Evolutionary conservation across 2,113 vertebrate genomes (phyloP).

Genomic region (Chloroceryle aenea): DNA sequence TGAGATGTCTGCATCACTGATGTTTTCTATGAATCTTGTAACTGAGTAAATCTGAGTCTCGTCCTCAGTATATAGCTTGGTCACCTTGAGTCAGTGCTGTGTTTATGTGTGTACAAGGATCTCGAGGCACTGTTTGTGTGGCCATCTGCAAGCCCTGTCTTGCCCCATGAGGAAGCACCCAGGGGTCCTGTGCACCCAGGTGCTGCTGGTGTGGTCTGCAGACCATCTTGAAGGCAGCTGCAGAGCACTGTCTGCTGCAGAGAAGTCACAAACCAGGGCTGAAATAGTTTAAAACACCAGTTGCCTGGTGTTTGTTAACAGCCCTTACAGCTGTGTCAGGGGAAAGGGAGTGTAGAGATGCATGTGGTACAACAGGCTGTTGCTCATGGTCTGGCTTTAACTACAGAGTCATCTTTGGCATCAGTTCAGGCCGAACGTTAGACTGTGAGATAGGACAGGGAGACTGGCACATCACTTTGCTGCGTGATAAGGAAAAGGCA

Average conservation of each 20-base stretch:
- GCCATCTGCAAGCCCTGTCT: neutral
- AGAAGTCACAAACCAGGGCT: neutral
- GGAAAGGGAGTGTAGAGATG: neutral
- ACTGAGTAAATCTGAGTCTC: neutral
- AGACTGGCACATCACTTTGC: neutral
- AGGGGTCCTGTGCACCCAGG: neutral
- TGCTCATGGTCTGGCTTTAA: neutral
- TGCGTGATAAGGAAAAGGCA: neutral
- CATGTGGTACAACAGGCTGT: fast-evolving
- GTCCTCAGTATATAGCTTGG: neutral
- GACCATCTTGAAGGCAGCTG: neutral
- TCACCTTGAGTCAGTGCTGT: neutral
- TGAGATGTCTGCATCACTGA: neutral
- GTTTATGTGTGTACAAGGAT: neutral
- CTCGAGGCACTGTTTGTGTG: neutral
- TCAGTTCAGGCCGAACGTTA: neutral
- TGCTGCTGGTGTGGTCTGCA: neutral
- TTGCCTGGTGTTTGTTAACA: neutral
- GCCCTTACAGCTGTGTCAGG: neutral
- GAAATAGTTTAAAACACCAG: neutral
- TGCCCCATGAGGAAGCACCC: fast-evolving
- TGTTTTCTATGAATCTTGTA: neutral
- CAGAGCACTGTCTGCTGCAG: neutral
- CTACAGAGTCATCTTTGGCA: neutral
- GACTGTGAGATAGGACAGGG: neutral